These are phyloP conservation scores for Haliclona indistincta DNA, from an alignment of 37 sponge, comb jelly and placozoan genomes.

Conservation along the genomic window DNA sequence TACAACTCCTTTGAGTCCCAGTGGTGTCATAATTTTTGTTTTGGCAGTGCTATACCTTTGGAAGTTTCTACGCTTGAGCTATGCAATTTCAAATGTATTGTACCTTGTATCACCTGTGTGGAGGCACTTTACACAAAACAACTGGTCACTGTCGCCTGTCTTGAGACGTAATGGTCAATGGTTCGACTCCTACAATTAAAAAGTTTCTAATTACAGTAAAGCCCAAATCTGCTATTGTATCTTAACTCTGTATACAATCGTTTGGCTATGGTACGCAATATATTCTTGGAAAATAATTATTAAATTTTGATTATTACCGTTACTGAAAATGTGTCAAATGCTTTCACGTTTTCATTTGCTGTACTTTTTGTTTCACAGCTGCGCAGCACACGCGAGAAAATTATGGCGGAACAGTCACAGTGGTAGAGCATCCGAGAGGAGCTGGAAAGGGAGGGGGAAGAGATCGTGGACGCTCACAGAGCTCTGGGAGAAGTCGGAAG, in stretches of 20 bases:
- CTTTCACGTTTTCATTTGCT: too few species aligned
- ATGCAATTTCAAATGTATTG: not conserved
- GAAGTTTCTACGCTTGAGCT: too few species aligned
- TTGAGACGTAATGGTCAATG: too few species aligned
- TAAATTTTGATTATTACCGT: not conserved
- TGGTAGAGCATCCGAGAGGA: not conserved
- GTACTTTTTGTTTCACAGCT: not conserved
- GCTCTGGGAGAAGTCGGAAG: not conserved
- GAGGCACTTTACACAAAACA: too few species aligned
- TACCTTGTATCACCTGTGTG: not conserved
- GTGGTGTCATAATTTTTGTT: too few species aligned
- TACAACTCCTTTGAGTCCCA: too few species aligned
- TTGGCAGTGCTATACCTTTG: too few species aligned
- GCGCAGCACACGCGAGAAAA: slow-evolving; percentile 15
- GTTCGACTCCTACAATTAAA: too few species aligned
- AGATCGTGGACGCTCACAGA: not conserved
- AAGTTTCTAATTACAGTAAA: too few species aligned
- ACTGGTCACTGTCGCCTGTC: too few species aligned
- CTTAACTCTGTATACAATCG: not conserved
- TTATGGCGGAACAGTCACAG: slow-evolving; percentile 42
- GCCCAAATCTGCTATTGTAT: not conserved
- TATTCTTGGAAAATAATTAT: too few species aligned
- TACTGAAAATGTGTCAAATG: too few species aligned
- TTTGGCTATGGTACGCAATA: not conserved
- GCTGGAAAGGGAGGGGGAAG: not conserved